A percentile compares a stretch with the other conserved stretches of the same genome.
These are phyloP conservation scores for Drosophila nasuta DNA, from an alignment of 1,140 invertebrate species.

Conservation along the genomic window DNA sequence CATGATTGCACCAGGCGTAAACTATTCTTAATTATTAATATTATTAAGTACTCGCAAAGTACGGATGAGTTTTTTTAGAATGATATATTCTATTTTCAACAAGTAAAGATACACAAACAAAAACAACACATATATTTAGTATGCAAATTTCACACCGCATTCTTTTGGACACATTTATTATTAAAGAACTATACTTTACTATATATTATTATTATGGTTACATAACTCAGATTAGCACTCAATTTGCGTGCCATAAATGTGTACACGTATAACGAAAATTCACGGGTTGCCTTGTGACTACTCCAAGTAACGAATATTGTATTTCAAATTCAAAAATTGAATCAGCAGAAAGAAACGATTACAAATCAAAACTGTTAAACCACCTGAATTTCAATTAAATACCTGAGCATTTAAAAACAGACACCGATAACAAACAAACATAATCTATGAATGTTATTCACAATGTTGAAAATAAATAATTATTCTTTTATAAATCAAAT, in stretches of 20 bases:
- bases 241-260: slow-evolving; percentile 65
- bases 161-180: slow-evolving; percentile 45
- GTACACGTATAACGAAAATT: slow-evolving; percentile 13
- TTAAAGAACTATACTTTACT: background rate
- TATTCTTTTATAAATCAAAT: slow-evolving; percentile 62
- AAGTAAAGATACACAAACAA: slow-evolving; percentile 17
- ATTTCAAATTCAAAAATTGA: slow-evolving; percentile 48
- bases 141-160: slow-evolving; percentile 22
- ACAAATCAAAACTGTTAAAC: slow-evolving; percentile 55
- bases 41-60: slow-evolving; percentile 72
- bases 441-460: slow-evolving; percentile 54
- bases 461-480: slow-evolving; percentile 80
- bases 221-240: slow-evolving; percentile 45
- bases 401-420: slow-evolving; percentile 64
- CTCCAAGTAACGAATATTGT: slow-evolving; percentile 34
- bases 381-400: slow-evolving; percentile 68
- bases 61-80: slow-evolving; percentile 64
- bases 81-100: slow-evolving; percentile 78
- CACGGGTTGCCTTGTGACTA: slow-evolving; percentile 48
- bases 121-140: background rate
- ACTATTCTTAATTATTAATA: slow-evolving; percentile 76
- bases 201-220: slow-evolving; percentile 34
- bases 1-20: slow-evolving; percentile 51
- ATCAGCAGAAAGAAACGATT: slow-evolving; percentile 51
- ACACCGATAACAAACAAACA: slow-evolving; percentile 15